Evolutionary conservation across 1,140 invertebrate species (phyloP).

Genomic region (Reticulitermes speratus): DNA sequence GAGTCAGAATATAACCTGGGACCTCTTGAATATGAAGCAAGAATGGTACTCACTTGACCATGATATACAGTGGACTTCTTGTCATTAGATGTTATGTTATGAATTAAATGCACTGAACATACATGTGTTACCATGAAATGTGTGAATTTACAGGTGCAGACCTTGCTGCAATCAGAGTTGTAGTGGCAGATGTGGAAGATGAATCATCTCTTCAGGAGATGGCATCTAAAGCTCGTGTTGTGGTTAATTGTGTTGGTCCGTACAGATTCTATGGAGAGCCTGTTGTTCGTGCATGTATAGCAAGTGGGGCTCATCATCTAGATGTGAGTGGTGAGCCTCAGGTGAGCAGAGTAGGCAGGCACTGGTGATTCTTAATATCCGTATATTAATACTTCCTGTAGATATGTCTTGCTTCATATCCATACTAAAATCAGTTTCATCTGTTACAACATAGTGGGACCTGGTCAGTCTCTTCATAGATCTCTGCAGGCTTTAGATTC

Average conservation of each 20-base stretch:
- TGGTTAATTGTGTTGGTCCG: slow-evolving; percentile 88
- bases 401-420: not conserved
- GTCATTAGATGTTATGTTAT: too few relatives aligned
- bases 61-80: too few relatives aligned
- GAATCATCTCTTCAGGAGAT: slow-evolving; percentile 70
- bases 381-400: not conserved
- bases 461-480: too few relatives aligned
- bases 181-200: slow-evolving; percentile 77
- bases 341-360: slow-evolving; percentile 44
- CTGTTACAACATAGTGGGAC: not conserved
- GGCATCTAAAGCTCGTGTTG: slow-evolving; percentile 68
- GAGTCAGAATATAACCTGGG: too few relatives aligned
- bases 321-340: slow-evolving; percentile 90
- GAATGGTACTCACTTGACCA: too few relatives aligned
- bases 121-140: too few relatives aligned
- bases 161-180: slow-evolving; percentile 43
- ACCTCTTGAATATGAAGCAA: too few relatives aligned
- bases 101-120: too few relatives aligned
- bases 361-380: not conserved
- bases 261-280: slow-evolving; percentile 86
- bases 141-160: slow-evolving; percentile 26
- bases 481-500: too few relatives aligned
- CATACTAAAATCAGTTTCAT: not conserved
- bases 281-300: slow-evolving; percentile 89
- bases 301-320: slow-evolving; percentile 77